A percentile compares a stretch with the other conserved stretches of the same genome.
phyloP scores from a whole-genome alignment of 2,888 invertebrate species.

The Amblyjoppa fuscipennis region DNA sequence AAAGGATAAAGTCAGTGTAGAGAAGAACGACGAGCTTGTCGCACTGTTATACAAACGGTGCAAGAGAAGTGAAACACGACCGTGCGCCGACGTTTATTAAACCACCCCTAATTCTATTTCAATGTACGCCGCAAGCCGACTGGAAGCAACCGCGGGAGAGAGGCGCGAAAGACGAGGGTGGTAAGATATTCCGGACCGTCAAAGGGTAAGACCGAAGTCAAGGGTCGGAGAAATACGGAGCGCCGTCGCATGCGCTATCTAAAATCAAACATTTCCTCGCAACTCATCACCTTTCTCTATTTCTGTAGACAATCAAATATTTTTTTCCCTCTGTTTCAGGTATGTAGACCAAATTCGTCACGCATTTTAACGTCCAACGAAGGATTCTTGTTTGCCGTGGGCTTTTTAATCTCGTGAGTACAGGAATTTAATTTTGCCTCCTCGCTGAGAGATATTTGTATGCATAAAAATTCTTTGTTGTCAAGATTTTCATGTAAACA shows the following conservation, averaged over 20 bases:
- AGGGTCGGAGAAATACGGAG: conserved; percentile 21
- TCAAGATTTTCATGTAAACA: no score
- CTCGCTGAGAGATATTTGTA: no score
- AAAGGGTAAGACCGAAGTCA: conserved; percentile 33
- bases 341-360: conserved; percentile 8
- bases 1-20: not conserved
- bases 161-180: not conserved
- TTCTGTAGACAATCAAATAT: not conserved
- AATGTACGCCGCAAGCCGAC: conserved; percentile 72
- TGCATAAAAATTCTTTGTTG: no score
- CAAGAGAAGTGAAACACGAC: conserved; percentile 64
- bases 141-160: conserved; percentile 16
- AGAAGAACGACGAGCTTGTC: conserved; percentile 22
- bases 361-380: not conserved
- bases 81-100: conserved; percentile 80
- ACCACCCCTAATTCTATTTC: conserved; percentile 82
- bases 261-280: no score
- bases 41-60: conserved; percentile 7
- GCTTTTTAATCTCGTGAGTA: conserved; percentile 44
- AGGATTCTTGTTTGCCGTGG: not conserved
- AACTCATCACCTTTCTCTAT: not conserved
- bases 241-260: conserved; percentile 3
- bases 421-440: not conserved
- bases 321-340: conserved; percentile 44
- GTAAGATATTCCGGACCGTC: conserved; percentile 8